Evolutionary conservation across 2,888 invertebrate species (phyloP).

Genomic region (Luperina testacea): DNA sequence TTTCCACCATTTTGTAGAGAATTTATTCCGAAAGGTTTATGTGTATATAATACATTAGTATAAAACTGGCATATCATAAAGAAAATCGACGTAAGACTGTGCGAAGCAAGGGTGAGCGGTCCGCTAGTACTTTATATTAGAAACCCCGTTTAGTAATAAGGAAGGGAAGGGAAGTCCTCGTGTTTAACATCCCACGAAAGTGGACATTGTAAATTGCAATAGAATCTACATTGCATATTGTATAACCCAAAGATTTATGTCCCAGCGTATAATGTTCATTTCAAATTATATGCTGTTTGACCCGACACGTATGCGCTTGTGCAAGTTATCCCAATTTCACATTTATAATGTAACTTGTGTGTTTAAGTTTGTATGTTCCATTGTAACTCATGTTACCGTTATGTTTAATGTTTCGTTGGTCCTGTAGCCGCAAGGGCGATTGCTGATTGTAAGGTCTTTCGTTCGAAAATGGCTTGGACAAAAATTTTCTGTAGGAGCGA

Average conservation of each 20-base stretch:
- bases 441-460: background rate
- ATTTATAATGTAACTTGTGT: conserved; percentile 29
- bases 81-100: background rate
- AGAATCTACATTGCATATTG: background rate
- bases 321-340: conserved; percentile 42
- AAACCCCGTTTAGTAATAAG: background rate
- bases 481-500: background rate
- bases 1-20: background rate
- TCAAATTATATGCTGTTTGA: conserved; percentile 49
- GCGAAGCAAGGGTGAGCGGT: background rate
- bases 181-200: background rate
- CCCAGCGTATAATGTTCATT: conserved; percentile 14
- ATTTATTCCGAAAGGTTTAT: background rate
- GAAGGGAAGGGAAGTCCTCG: background rate
- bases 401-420: background rate
- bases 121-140: background rate
- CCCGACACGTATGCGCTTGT: conserved; percentile 49
- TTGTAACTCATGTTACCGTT: background rate
- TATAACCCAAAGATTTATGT: conserved; percentile 25
- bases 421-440: background rate
- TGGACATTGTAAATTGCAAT: background rate
- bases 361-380: conserved; percentile 16
- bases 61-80: background rate
- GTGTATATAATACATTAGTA: background rate
- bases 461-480: background rate